Percentiles rank a stretch among this genome's conserved stretches.
phyloP scores from a whole-genome alignment of 2,113 vertebrate genomes.

The Romanogobio albipinnatus region DNA sequence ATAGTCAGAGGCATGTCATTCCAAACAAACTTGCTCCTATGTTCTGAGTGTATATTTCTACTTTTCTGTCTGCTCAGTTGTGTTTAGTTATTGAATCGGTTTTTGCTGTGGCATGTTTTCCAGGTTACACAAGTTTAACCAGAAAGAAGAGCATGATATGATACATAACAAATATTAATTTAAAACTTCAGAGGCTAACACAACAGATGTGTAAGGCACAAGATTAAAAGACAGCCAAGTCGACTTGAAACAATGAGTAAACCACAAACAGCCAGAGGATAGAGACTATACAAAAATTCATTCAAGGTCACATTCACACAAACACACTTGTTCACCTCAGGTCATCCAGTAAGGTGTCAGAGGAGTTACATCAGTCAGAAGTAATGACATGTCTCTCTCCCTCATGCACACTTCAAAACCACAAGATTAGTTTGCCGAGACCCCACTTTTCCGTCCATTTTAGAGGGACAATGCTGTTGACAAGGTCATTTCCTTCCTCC shows the following conservation, averaged over 20 bases:
- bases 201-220: background rate
- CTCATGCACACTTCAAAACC: constrained; percentile 34
- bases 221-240: constrained; percentile 60
- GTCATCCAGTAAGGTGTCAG: constrained; percentile 31
- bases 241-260: background rate
- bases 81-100: background rate
- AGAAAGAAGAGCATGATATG: background rate
- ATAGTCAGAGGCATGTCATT: too few relatives aligned
- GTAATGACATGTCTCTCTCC: constrained; percentile 34
- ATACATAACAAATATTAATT: constrained; percentile 2
- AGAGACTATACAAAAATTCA: constrained; percentile 16
- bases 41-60: background rate
- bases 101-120: background rate
- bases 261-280: constrained; percentile 15
- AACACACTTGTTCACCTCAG: constrained; percentile 31
- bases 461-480: constrained; percentile 12
- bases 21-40: background rate
- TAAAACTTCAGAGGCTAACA: background rate
- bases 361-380: constrained; percentile 39
- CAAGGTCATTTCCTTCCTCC: constrained; percentile 14
- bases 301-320: constrained; percentile 36
- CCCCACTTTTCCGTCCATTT: constrained; percentile 26
- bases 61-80: background rate
- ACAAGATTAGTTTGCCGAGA: constrained; percentile 39
- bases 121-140: background rate